A percentile compares a stretch with the other conserved stretches of the same genome.
phyloP scores from a whole-genome alignment of 2,888 invertebrate genomes.

The Uropetala carovei region DNA sequence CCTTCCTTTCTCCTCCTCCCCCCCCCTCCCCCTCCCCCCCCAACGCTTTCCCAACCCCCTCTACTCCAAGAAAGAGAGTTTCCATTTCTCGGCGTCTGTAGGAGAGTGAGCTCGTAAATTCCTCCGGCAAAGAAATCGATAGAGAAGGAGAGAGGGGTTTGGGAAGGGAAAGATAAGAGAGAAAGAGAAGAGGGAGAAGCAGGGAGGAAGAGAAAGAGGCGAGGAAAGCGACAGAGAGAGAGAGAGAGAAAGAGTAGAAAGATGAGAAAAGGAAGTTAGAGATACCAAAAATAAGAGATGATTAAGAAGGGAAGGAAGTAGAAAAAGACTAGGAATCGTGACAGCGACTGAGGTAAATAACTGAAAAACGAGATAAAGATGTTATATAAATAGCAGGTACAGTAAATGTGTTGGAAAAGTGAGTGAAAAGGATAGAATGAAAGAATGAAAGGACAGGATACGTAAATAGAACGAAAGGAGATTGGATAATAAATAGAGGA shows the following conservation, averaged over 20 bases:
- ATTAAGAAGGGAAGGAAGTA: neutral
- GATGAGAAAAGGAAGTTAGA: neutral
- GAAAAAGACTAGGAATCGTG: neutral
- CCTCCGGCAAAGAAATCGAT: neutral
- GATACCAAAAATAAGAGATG: neutral
- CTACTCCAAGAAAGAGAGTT: neutral
- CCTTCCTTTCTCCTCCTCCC: neutral
- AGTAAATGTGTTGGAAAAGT: no score
- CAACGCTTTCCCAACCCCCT: no score
- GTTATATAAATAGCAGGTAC: no score
- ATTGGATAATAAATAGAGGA: no score
- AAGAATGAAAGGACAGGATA: no score
- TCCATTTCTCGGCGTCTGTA: neutral
- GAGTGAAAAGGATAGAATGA: no score
- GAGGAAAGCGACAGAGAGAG: neutral
- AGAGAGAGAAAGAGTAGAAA: neutral
- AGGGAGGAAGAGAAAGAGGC: neutral
- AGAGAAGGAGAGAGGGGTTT: neutral
- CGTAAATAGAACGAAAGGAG: no score
- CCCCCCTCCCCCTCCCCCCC: no score
- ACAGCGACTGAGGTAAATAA: neutral
- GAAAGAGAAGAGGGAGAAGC: neutral
- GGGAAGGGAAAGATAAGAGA: neutral
- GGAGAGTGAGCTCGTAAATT: conserved; percentile 10
- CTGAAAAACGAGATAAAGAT: no score